Evolutionary conservation across 2,888 invertebrate species (phyloP), one percentile per base, ranked within the genome.

Genomic region (Steinernema scapterisci): DNA sequence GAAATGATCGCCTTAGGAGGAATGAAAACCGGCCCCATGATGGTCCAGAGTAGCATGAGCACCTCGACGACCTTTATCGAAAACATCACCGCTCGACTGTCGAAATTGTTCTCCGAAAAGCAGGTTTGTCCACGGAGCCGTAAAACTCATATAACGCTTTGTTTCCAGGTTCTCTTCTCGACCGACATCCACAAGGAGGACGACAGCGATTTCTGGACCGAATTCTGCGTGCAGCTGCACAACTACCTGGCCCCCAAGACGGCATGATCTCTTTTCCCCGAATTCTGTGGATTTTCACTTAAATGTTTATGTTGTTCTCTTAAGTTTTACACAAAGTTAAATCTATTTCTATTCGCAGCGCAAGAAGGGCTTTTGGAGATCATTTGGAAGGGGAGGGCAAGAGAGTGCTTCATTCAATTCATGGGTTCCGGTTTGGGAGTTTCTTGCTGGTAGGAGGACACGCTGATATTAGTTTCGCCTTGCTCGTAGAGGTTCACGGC

Each of bases 151-250:
- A 3, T 38, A 38, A 9, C 9, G 9, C 38, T 38, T 3, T 9
- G 3, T 38, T 27, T 76, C 25, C 45, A 77, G 77, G 74, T 77
- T 16, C 78, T 72, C 51, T 78, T 77, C 54, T 78, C 77, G 27
- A 77, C 77, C 31, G 77, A 77, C 72, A 71, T 77, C 45, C 78
- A 76, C 56, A 56, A 71, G 71, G 77, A 73, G 31, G 52, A 48
- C 63, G 70, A 74, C 48, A 45, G 51, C 27, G 46, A 70, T 13
- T 74, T 74, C 27, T 74, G 74, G 74, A 31, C 70, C 25, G 71
- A 74, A 43, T 45, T 74, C 44, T 74, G 48, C 72, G 51, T 70
- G 46, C n/a, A 16, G n/a, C 52, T 74, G 25, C 38, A 46, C 45
- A 27, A 46, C 11, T 71, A 54, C 27, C n/a, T 74, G 44, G 25